Conservation (phyloP, 2,888 invertebrate species). For the Tethea ocularis region DNA sequence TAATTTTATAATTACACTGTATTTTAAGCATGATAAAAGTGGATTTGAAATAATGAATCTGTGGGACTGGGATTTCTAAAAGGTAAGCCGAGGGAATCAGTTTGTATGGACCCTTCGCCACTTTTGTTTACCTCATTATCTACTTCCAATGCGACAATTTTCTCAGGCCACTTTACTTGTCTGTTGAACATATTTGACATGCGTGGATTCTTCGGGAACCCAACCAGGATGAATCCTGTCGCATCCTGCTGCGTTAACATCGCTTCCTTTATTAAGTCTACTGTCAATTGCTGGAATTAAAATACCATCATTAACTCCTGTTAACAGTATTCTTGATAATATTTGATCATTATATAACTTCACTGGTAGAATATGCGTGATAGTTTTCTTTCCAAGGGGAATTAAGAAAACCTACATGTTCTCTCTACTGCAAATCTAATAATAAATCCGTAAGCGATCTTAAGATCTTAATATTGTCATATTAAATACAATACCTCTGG, state of each 20-base stretch:
- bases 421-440: too few relatives aligned
- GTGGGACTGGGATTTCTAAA: too few relatives aligned
- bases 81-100: too few relatives aligned
- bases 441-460: too few relatives aligned
- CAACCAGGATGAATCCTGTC: conserved; percentile 81
- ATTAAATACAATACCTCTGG: conserved; percentile 60
- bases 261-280: conserved; percentile 83
- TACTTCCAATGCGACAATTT: conserved; percentile 74
- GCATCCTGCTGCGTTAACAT: conserved; percentile 74
- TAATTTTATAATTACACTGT: too few relatives aligned
- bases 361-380: not conserved
- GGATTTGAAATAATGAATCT: too few relatives aligned
- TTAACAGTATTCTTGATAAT: not conserved
- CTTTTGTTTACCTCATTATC: conserved; percentile 66
- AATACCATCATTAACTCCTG: not conserved
- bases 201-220: conserved; percentile 81
- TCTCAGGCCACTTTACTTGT: conserved; percentile 79
- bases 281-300: conserved; percentile 73
- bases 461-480: too few relatives aligned
- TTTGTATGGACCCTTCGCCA: too few relatives aligned
- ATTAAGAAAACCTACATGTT: not conserved
- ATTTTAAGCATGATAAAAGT: too few relatives aligned
- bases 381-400: too few relatives aligned
- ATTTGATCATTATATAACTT: not conserved
- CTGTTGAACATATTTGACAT: conserved; percentile 77